Percentiles rank a stretch among this genome's conserved stretches.
These are phyloP conservation scores for Rhamnusium bicolor DNA, from an alignment of 2,888 invertebrate genomes.

Conservation along the genomic window DNA sequence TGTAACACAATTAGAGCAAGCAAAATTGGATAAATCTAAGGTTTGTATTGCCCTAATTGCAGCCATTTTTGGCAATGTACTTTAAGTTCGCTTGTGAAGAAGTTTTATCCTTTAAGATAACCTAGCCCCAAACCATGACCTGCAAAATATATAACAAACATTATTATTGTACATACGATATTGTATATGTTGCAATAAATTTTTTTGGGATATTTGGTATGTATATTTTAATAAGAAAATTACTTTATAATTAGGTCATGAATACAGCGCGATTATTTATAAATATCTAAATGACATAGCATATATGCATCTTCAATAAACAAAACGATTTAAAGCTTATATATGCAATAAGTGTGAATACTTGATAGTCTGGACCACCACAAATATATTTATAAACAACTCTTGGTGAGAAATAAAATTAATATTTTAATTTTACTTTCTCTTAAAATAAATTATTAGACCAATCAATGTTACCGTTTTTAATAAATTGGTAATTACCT, in stretches of 20 bases:
- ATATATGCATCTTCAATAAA: no score
- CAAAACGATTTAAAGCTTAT: no score
- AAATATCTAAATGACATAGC: no score
- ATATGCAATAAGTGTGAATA: no score
- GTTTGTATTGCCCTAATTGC: slow-evolving; percentile 38
- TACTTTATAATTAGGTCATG: background rate
- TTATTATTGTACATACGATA: background rate
- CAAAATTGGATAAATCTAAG: slow-evolving; percentile 10
- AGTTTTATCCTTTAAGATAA: slow-evolving; percentile 50
- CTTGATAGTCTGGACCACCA: no score
- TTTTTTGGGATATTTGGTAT: background rate
- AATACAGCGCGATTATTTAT: no score
- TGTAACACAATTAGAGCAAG: slow-evolving; percentile 46
- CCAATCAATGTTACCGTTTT: no score
- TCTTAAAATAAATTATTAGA: no score
- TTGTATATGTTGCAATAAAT: background rate
- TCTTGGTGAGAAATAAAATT: no score
- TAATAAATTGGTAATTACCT: slow-evolving; percentile 22
- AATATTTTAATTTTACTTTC: no score
- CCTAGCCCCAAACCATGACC: slow-evolving; percentile 53
- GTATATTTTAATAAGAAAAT: background rate
- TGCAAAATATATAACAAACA: slow-evolving; percentile 29
- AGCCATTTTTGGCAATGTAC: slow-evolving; percentile 40
- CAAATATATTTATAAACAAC: no score
- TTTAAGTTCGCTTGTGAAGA: background rate